Evolutionary conservation across 2,797 vertebrate genomes (phyloP), one percentile per base, ranked within the genome.

Genomic region (Ctenosaura bakeri): DNA sequence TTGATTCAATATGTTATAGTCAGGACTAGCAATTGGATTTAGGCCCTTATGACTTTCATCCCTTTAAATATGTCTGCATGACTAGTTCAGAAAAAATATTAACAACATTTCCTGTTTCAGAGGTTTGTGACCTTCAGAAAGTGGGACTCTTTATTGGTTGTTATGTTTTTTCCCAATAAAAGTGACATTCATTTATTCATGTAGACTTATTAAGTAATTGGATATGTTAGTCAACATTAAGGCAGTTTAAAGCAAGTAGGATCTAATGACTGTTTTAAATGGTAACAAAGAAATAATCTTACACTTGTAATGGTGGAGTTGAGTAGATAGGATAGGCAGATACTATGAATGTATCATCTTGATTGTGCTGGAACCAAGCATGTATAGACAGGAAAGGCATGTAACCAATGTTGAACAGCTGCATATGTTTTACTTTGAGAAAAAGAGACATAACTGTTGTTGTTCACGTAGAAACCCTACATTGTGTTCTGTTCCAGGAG

Each of bases 401-500:
- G 18, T 81, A 26, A 29, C 32, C 81, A 56, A 69, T 86, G 54
- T 89, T 1, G 32, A 71, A 0, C 50, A 13, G 62, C 87, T 18
- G 42, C 0, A 0, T 81, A 1, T 73, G 73, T 0, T 0, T 0
- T 26, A 4, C 56, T 79, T 52, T n/a, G 35, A 81, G 38, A 4
- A 76, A 84, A 56, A 38, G 38, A 69, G 66, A 32, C 3, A 83
- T 35, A 26, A 35, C 20, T 89, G 3, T 66, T 54, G 7, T 22
- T 80, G 9, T 90, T 95, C 92, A 88, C 83, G 71, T 87, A 87
- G 80, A 94, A 92, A 66, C n/a, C 38, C n/a, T 59, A n/a, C 32
- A 1, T 0, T 91, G 85, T 85, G 29, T 79, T 96, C 92, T 88
- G 74, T 90, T 95, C 0, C 32, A 99, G 99, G 99, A 99, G 95